These are phyloP conservation scores for Ellobium chinense DNA, from an alignment of 2,888 invertebrate genomes.

Conservation along the genomic window DNA sequence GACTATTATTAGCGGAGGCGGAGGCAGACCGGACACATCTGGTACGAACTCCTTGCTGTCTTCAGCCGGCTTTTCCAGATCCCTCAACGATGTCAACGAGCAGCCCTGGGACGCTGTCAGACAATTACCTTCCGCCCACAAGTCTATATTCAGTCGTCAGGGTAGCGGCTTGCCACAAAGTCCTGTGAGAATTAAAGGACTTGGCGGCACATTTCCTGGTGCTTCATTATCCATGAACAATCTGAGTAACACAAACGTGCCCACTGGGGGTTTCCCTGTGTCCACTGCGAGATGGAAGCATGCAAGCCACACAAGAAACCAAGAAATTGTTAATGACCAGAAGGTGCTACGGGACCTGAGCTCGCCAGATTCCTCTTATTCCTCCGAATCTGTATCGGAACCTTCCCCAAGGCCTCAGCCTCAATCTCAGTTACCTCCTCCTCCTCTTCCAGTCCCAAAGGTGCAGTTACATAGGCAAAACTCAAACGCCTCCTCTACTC, in stretches of 20 bases:
- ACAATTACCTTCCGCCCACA: constrained; percentile 10
- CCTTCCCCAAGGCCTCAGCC: not conserved
- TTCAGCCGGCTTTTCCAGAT: not conserved
- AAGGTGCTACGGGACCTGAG: not conserved
- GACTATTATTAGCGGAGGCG: constrained; percentile 14
- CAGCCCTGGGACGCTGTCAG: constrained; percentile 1
- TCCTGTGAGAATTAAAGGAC: not conserved
- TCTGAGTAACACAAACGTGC: not conserved
- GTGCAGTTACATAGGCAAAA: not conserved
- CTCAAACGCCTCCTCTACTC: not conserved
- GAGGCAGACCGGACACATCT: not conserved
- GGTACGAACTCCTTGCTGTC: not conserved
- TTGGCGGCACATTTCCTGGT: not conserved
- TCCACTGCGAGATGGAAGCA: not conserved
- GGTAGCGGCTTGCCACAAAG: not conserved
- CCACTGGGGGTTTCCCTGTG: not conserved
- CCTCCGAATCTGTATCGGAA: constrained; percentile 16
- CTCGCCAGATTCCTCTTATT: constrained; percentile 21
- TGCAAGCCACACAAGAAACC: not conserved
- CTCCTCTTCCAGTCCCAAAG: not conserved
- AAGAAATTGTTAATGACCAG: not conserved
- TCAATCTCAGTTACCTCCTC: too few relatives aligned
- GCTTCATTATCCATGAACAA: not conserved
- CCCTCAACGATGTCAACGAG: constrained; percentile 3
- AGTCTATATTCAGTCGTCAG: not conserved